A percentile compares a stretch with the other conserved stretches of the same genome.
Evolutionary conservation across 2,797 vertebrate genomes (phyloP).

Genomic region (Masticophis lateralis): DNA sequence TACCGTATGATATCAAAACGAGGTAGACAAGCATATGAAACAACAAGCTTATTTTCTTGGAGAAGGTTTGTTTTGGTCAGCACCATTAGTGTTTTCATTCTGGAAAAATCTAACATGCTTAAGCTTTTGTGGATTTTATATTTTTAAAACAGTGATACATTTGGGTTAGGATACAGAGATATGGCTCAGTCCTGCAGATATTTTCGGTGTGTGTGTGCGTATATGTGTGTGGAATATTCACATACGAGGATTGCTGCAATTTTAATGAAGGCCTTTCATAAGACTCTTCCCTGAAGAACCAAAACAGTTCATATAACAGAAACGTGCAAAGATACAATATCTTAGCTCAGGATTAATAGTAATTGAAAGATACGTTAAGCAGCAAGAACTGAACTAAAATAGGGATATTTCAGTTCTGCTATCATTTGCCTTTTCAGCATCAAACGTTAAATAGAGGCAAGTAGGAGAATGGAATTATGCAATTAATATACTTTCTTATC

Average conservation of each 20-base stretch:
- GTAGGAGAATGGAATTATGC: neutral
- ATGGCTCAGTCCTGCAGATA: conserved; percentile 30
- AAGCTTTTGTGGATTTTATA: neutral
- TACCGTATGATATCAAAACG: conserved; percentile 75
- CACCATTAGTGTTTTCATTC: neutral
- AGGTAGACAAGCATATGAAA: conserved; percentile 81
- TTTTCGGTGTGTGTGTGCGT: neutral
- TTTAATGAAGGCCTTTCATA: conserved; percentile 3
- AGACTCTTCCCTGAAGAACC: neutral
- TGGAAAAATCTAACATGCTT: neutral
- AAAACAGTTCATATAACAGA: neutral
- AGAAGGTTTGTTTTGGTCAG: neutral
- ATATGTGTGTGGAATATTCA: neutral
- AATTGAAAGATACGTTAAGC: neutral
- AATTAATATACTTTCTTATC: neutral
- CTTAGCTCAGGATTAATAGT: neutral
- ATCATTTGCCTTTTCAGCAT: neutral
- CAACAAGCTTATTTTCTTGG: neutral
- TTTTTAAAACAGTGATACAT: neutral
- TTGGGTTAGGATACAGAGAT: neutral
- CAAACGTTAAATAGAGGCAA: neutral
- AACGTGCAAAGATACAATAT: neutral
- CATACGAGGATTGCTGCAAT: neutral
- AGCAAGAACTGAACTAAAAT: neutral
- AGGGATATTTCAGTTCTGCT: neutral